Percentiles rank a stretch among this genome's conserved stretches.
Conservation (phyloP, 2,888 invertebrate genomes). For the Dryococelus australis region DNA sequence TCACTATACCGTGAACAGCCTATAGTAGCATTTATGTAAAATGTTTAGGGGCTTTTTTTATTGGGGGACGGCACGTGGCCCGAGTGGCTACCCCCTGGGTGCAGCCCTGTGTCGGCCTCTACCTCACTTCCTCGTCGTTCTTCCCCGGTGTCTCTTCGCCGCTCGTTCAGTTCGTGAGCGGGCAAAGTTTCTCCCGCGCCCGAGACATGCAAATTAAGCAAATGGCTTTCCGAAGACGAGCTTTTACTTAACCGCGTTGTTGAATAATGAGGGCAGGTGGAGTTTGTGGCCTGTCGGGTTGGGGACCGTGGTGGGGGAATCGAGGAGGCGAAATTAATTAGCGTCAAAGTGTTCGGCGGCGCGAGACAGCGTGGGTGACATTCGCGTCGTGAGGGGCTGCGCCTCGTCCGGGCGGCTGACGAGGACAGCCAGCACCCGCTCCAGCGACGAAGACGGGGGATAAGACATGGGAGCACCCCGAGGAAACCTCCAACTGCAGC, state of each 20-base stretch:
- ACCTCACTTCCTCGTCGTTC: no score
- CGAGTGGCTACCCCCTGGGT: no score
- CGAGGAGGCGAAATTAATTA: slow-evolving; percentile 34
- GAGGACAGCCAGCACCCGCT: no score
- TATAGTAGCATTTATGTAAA: no score
- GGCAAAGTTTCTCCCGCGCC: background rate
- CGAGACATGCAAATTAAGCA: slow-evolving; percentile 38
- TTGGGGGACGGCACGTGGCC: no score
- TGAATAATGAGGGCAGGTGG: slow-evolving; percentile 36
- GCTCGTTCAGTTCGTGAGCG: background rate
- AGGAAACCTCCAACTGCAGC: no score
- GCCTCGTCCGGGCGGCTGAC: background rate
- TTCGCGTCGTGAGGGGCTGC: background rate
- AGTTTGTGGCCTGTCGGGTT: slow-evolving; percentile 23
- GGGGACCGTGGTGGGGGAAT: background rate
- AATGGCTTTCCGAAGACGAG: slow-evolving; percentile 37
- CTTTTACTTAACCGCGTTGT: slow-evolving; percentile 41
- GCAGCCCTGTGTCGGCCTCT: no score
- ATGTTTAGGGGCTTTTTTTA: no score
- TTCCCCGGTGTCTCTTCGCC: no score
- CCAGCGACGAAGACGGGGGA: no score
- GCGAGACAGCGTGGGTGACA: background rate
- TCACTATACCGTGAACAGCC: no score
- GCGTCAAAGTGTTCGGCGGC: slow-evolving; percentile 13
- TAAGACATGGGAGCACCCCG: no score